Base-by-base conservation (phyloP, 2,113 vertebrate species). In the Colossoma macropomum region DNA sequence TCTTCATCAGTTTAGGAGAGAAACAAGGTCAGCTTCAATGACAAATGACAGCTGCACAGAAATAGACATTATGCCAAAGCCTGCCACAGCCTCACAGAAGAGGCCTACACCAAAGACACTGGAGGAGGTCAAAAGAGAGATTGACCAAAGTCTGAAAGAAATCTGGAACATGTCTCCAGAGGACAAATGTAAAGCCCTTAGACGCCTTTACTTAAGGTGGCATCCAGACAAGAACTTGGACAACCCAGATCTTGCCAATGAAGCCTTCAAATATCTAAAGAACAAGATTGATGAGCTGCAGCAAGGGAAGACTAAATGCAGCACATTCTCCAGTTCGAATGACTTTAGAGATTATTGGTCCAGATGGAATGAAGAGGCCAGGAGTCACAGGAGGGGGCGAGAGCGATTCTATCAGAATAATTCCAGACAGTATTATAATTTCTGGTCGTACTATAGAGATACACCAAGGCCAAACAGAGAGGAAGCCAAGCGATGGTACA, bases 181-280 rank as follows among this genome's bases (percentile, higher is more conserved):
- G 2, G 93, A 95, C 72, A 91, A 84, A 71, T 8, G 21, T 0
- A 95, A 94, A 85, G 93, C 92, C 48, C 85, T 95, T 74, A 92
- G 88, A 82, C 91, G 95, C n/a, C 87, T 96, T 21, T 95, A 93
- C 83, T 90, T 96, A 1, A 91, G 82, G 75, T 96, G 94, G 91
- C 95, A 96, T 84, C 95, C 95, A 70, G 94, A 95, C 90, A 96
- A 95, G 89, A 95, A 96, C 81, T 80, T 41, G 3, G 90, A 91
- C 34, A 88, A 89, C 8, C 11, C 76, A 6, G 6, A 15, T 16
- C 86, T 94, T 0, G 88, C 93, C 70, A 93, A 52, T 0, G 90
- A 94, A 73, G 91, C 93, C 1, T 94, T 92, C 77, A 93, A 93
- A 81, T 95, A 95, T 52, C 62, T 96, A 54, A 52, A 85, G 54